These are phyloP conservation scores for Danio kyathit DNA, from an alignment of 2,797 vertebrate genomes.

Conservation along the genomic window DNA sequence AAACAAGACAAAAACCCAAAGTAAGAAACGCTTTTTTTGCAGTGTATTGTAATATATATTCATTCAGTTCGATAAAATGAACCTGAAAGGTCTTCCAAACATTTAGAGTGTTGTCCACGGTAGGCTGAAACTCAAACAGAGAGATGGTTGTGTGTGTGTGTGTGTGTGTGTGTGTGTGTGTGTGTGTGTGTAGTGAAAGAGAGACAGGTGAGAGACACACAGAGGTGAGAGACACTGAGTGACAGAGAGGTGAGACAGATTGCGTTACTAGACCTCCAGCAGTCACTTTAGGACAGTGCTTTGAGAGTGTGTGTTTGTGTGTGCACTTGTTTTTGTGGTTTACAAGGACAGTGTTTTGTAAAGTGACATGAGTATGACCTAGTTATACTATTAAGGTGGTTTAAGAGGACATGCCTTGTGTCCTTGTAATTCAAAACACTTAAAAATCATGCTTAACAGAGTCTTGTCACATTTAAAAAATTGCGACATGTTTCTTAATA, in stretches of 20 bases:
- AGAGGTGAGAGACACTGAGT: conserved; percentile 36
- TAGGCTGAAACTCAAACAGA: neutral
- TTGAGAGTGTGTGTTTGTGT: neutral
- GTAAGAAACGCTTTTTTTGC: too few species aligned
- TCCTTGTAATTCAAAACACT: too few species aligned
- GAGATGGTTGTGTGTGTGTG: neutral
- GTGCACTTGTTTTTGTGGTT: too few species aligned
- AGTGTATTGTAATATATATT: neutral
- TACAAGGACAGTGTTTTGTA: too few species aligned
- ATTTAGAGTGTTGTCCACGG: neutral
- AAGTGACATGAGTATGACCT: too few species aligned
- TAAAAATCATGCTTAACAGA: too few species aligned
- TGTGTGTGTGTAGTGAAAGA: conserved; percentile 1
- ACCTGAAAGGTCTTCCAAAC: neutral
- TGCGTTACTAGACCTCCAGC: conserved; percentile 49
- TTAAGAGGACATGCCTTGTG: too few species aligned
- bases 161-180: neutral
- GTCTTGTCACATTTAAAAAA: too few species aligned
- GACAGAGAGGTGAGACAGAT: conserved; percentile 52
- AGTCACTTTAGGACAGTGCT: conserved; percentile 54
- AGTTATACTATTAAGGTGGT: too few species aligned
- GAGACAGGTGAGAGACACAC: conserved; percentile 25
- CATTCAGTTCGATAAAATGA: neutral
- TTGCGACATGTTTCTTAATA: too few species aligned
- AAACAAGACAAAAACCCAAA: too few species aligned